Conservation (phyloP, 2,797 vertebrate species). For the Pantherophis vulpinus region DNA sequence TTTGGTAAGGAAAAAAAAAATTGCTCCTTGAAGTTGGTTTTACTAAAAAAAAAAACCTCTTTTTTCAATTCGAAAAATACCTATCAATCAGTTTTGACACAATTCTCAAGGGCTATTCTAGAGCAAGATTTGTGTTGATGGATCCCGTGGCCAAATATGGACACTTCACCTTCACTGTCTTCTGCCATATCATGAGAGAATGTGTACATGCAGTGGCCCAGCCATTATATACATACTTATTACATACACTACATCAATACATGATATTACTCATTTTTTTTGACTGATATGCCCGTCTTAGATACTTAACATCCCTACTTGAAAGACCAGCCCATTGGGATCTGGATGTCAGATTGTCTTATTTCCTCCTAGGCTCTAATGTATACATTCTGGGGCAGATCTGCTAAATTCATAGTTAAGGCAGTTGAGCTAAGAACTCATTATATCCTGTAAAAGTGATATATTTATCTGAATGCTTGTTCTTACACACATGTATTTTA, state of each 20-base stretch:
- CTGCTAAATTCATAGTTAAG: neutral
- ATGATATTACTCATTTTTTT: neutral
- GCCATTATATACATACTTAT: neutral
- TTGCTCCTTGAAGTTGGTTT: neutral
- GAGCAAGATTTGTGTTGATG: neutral
- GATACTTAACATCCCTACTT: neutral
- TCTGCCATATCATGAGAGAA: neutral
- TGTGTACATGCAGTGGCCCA: neutral
- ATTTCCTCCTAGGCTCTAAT: neutral
- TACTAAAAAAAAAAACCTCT: neutral
- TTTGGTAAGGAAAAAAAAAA: neutral
- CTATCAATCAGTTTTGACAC: neutral
- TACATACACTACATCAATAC: neutral
- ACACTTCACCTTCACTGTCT: neutral
- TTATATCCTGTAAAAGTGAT: neutral
- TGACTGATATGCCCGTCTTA: neutral
- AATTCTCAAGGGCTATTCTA: neutral
- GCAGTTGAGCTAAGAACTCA: neutral
- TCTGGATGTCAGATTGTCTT: neutral
- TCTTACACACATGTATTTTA: neutral
- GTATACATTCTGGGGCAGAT: neutral
- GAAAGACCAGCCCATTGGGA: neutral
- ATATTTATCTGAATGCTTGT: neutral
- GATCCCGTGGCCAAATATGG: neutral
- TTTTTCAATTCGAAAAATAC: neutral